Percentiles rank a stretch among this genome's conserved stretches.
phyloP scores from a whole-genome alignment of 2,113 vertebrate genomes.

The Phalacrocorax brasilianus region DNA sequence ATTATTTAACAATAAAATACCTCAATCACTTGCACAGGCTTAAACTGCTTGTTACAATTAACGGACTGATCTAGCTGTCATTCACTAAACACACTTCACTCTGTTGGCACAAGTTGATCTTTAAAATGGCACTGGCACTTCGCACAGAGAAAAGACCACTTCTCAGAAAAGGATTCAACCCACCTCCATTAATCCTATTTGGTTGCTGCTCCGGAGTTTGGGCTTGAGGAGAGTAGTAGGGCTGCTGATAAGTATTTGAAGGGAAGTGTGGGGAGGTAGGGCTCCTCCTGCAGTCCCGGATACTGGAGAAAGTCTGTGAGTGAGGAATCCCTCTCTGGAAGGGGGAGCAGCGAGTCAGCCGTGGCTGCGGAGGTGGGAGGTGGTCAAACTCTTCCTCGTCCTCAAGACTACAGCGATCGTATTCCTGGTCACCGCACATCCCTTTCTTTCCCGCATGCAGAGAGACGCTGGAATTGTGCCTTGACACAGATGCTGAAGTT shows the following conservation, averaged over 20 bases:
- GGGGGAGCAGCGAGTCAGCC: slow-evolving; percentile 84
- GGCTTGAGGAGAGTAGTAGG: slow-evolving; percentile 80
- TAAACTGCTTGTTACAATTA: neutral
- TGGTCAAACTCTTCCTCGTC: slow-evolving; percentile 94
- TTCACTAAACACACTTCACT: neutral
- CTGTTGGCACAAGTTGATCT: neutral
- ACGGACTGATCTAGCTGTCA: neutral
- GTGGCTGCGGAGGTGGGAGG: slow-evolving; percentile 90
- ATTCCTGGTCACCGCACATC: slow-evolving; percentile 80
- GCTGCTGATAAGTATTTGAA: slow-evolving; percentile 81
- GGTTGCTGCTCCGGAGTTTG: slow-evolving; percentile 80
- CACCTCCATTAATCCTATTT: slow-evolving; percentile 87
- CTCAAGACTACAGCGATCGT: slow-evolving; percentile 87
- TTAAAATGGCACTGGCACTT: neutral
- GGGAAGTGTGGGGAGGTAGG: slow-evolving; percentile 85
- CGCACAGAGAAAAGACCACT: neutral
- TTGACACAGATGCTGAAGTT: slow-evolving; percentile 86
- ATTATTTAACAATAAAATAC: neutral
- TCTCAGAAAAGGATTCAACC: neutral
- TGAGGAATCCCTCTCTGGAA: slow-evolving; percentile 91
- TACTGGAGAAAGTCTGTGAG: slow-evolving; percentile 95
- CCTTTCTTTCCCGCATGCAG: slow-evolving; percentile 81
- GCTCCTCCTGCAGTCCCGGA: slow-evolving; percentile 89
- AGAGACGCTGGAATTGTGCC: slow-evolving; percentile 87
- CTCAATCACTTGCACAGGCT: neutral